Base-by-base conservation (phyloP, 2,797 vertebrate species). In the Muscicapa striata region DNA sequence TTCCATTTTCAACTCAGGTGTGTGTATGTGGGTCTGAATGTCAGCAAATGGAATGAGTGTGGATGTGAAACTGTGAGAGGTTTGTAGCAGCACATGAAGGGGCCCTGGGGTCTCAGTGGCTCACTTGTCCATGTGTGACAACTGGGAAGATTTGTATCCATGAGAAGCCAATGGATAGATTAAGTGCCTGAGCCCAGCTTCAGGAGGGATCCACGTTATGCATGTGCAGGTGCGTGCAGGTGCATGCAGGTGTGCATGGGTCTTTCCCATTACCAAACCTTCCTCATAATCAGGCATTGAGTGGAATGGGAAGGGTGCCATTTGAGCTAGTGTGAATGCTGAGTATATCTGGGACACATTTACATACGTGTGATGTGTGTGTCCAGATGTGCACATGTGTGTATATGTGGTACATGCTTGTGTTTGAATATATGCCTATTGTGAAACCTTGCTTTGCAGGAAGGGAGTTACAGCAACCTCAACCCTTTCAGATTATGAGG, bases 121-220 rank as follows among this genome's bases (percentile, higher is more conserved):
- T 57, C 9, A 69, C 51, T 69, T 49, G 8, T 57, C 16, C 27
- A n/a, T 23, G 2, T 38, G 27, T 43, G 27, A 32, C 11, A 43
- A 6, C 9, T 5, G n/a, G 70, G 36, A 69, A 57, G 8, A 26
- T 57, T 30, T 76, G 29, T n/a, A 74, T 46, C 17, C 40, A 59
- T 19, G 32, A 34, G 23, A 38, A 69, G 14, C 4, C 27, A 49
- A 13, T n/a, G 19, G 16, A 61, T 4, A 43, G 6, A 13, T 36
- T 8, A 19, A 49, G 6, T 10, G 6, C 14, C 22, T 48, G 26
- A 68, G 15, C 9, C 15, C 48, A 68, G 22, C 19, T 55, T 8
- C 32, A 43, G 27, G 8, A 63, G 23, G 2, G 16, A 51, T 69
- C 10, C 41, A 57, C 2, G 0, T 14, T n/a, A 12, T 21, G 5